A percentile compares a stretch with the other conserved stretches of the same genome.
These are phyloP conservation scores for Harpalus rufipes DNA, from an alignment of 2,888 invertebrate species.

Conservation along the genomic window DNA sequence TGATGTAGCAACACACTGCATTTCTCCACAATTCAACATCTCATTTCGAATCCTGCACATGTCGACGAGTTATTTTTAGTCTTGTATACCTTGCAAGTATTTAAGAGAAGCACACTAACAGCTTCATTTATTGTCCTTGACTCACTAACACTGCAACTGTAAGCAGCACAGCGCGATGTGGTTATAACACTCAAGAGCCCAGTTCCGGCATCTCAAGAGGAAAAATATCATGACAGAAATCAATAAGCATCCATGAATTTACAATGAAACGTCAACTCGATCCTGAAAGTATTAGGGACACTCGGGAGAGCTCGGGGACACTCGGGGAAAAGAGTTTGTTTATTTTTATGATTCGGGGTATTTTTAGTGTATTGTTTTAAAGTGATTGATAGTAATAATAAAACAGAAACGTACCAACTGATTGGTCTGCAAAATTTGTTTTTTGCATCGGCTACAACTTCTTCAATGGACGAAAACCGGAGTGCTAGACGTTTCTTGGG, in stretches of 20 bases:
- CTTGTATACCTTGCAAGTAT: constrained; percentile 18
- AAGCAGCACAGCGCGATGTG: background rate
- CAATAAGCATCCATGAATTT: constrained; percentile 40
- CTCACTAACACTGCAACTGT: background rate
- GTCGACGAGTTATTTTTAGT: background rate
- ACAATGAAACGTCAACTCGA: constrained; percentile 18
- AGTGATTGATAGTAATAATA: too few species aligned
- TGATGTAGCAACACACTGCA: too few species aligned
- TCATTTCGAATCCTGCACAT: too few species aligned
- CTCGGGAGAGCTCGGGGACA: background rate
- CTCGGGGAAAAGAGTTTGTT: too few species aligned
- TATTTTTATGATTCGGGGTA: too few species aligned
- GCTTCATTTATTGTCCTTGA: constrained; percentile 26
- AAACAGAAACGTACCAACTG: too few species aligned
- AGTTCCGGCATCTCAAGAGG: constrained; percentile 2
- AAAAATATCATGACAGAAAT: constrained; percentile 30
- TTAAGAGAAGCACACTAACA: constrained; percentile 11
- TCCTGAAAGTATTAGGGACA: background rate
- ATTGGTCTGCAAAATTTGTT: too few species aligned
- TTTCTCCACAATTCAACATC: too few species aligned
- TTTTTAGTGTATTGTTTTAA: too few species aligned
- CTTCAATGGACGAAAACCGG: too few species aligned
- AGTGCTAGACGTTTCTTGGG: too few species aligned
- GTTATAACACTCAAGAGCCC: background rate
- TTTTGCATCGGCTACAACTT: too few species aligned